phyloP scores from a whole-genome alignment of 2,797 vertebrate species.

The Crocidura indochinensis region DNA sequence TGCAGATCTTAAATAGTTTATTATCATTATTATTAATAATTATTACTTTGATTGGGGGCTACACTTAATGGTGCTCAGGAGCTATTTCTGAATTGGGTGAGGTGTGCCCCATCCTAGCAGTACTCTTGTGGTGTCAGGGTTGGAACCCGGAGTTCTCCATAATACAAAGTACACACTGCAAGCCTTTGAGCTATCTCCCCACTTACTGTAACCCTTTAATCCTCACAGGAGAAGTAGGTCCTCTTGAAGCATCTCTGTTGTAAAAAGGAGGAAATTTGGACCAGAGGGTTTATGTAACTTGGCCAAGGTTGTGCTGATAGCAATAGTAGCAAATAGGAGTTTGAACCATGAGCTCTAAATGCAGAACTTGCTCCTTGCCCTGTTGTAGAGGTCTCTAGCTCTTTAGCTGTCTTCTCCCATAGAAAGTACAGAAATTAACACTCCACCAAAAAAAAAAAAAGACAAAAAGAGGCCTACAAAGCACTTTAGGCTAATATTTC shows the following conservation, averaged over 20 bases:
- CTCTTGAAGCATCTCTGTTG: too few relatives aligned
- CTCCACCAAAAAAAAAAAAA: too few relatives aligned
- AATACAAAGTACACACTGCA: too few relatives aligned
- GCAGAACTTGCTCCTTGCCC: not conserved
- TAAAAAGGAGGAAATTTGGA: not conserved
- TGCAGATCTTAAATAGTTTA: not conserved
- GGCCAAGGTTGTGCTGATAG: not conserved
- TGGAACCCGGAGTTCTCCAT: too few relatives aligned
- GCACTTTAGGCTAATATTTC: not conserved
- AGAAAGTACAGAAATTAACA: not conserved
- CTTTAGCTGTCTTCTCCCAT: not conserved
- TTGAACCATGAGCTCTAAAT: not conserved
- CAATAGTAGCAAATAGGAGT: rapidly evolving
- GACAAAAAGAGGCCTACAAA: rapidly evolving
- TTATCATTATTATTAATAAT: too few relatives aligned
- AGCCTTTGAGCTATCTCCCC: too few relatives aligned
- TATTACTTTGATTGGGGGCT: too few relatives aligned
- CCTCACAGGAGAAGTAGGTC: not conserved
- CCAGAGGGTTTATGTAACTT: not conserved
- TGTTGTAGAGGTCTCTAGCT: rapidly evolving
- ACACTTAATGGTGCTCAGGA: too few relatives aligned
- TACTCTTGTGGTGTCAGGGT: too few relatives aligned
- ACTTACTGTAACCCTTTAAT: not conserved
- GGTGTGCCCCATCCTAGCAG: too few relatives aligned
- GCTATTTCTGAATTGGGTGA: too few relatives aligned